A percentile compares a stretch with the other conserved stretches of the same genome.
Evolutionary conservation across 2,797 vertebrate genomes (phyloP).

Genomic region (Artibeus lituratus): DNA sequence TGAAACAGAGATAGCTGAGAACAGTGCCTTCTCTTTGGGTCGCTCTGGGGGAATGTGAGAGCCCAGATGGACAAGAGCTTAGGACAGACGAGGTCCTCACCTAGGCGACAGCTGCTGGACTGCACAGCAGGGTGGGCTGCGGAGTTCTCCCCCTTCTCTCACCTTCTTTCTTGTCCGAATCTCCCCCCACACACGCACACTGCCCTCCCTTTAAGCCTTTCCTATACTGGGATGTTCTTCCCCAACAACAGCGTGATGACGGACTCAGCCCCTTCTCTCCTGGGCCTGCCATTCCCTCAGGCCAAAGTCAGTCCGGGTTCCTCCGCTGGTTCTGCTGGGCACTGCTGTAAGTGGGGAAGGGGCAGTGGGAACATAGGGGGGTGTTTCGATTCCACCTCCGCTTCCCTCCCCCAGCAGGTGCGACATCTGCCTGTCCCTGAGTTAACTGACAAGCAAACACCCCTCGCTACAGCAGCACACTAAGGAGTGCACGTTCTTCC

Average conservation of each 20-base stretch:
- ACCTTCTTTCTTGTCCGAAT: background rate
- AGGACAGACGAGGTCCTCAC: background rate
- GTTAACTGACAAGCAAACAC: background rate
- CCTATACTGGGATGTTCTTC: background rate
- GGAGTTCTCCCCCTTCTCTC: background rate
- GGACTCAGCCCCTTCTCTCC: background rate
- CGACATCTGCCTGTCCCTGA: background rate
- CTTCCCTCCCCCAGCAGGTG: background rate
- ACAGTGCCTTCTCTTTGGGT: background rate
- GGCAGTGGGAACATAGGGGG: background rate
- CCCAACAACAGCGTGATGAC: background rate
- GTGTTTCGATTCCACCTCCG: background rate
- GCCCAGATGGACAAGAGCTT: background rate
- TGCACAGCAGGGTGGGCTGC: background rate
- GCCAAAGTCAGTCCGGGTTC: background rate
- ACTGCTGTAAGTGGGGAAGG: accelerated
- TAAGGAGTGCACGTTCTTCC: background rate
- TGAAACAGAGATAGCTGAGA: background rate
- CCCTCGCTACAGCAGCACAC: background rate
- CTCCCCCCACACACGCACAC: background rate
- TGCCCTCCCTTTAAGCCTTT: background rate
- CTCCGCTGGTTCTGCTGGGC: background rate
- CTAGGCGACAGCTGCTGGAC: background rate
- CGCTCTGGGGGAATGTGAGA: background rate
- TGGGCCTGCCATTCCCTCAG: background rate